Evolutionary conservation across 1,140 invertebrate genomes (phyloP).

Genomic region (Cepaea nemoralis): DNA sequence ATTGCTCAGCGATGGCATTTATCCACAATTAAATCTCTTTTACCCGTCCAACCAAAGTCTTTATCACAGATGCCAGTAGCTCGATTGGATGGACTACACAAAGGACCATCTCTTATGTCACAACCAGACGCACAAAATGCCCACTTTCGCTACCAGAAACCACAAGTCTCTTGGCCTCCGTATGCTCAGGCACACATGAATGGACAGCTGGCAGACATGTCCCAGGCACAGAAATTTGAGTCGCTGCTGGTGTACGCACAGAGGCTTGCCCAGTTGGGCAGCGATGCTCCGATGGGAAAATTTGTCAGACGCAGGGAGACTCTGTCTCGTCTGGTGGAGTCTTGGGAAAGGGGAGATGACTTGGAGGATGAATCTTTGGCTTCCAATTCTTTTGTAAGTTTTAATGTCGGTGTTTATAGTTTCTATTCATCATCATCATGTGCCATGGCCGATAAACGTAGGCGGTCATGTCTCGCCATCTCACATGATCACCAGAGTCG

Average conservation of each 20-base stretch:
- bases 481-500: too few relatives aligned
- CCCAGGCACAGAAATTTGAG: slow-evolving; percentile 27
- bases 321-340: background rate
- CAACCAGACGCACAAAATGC: background rate
- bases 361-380: slow-evolving; percentile 13
- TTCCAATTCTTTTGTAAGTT: slow-evolving; percentile 8
- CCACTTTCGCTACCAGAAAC: slow-evolving; percentile 3
- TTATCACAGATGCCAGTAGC: background rate
- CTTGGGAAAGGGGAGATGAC: slow-evolving; percentile 25
- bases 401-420: too few relatives aligned
- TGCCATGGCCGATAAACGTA: too few relatives aligned
- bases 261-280: slow-evolving; percentile 16
- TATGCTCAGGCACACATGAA: background rate
- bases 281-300: slow-evolving; percentile 12
- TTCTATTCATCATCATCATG: too few relatives aligned
- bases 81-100: background rate
- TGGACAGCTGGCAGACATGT: background rate
- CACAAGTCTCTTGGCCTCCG: background rate
- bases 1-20: slow-evolving; percentile 18
- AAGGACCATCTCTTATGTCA: background rate
- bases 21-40: background rate
- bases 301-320: background rate
- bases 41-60: background rate
- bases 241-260: background rate
- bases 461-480: too few relatives aligned